Conservation (phyloP, 2,888 invertebrate genomes). For the Calameuta idolon region DNA sequence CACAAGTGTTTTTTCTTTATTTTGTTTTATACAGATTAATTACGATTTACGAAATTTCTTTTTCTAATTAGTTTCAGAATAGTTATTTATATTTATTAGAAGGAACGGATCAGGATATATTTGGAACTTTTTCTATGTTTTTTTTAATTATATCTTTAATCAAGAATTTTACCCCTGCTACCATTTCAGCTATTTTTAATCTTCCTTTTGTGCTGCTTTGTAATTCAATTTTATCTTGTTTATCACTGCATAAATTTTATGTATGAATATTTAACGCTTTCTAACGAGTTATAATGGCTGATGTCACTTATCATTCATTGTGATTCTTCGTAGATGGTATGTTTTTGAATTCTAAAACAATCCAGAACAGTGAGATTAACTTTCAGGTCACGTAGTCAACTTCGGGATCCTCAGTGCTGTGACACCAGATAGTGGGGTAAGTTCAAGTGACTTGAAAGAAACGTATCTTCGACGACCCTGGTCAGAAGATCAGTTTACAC, state of each 20-base stretch:
- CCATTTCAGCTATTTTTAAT: background rate
- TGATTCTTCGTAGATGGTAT: background rate
- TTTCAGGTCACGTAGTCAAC: background rate
- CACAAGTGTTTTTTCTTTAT: slow-evolving; percentile 39
- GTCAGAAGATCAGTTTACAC: background rate
- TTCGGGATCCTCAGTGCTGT: background rate
- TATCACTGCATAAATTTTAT: background rate
- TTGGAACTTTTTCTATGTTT: background rate
- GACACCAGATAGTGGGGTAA: background rate
- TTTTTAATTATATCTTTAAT: background rate
- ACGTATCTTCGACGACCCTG: background rate
- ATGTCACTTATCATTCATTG: background rate
- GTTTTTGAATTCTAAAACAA: background rate
- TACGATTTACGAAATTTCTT: background rate
- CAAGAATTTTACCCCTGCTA: background rate
- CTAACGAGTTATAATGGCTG: background rate
- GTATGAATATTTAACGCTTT: background rate
- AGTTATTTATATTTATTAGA: background rate
- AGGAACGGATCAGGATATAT: background rate
- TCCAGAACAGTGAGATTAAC: background rate
- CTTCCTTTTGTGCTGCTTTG: background rate
- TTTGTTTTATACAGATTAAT: background rate
- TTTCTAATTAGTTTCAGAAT: background rate
- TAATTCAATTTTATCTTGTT: background rate
- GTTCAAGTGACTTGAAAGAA: background rate